These are phyloP conservation scores for Loxodonta africana DNA, from an alignment of 2,113 vertebrate genomes.

Conservation along the genomic window DNA sequence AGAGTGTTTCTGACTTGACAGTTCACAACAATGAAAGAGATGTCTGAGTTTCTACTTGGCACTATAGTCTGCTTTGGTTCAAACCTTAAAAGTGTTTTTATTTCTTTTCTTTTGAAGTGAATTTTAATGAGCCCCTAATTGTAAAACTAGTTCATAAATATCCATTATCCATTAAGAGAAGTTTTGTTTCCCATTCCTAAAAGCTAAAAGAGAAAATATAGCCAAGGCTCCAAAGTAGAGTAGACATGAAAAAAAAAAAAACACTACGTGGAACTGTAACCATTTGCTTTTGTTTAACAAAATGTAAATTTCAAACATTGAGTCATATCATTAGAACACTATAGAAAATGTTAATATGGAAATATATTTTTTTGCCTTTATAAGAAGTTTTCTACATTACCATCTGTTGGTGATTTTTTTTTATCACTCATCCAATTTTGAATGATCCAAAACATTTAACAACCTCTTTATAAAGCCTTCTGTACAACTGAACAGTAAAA, in stretches of 20 bases:
- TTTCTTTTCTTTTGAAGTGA: constrained; percentile 72
- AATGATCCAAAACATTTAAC: constrained; percentile 57
- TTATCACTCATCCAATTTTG: background rate
- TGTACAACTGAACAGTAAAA: constrained; percentile 59
- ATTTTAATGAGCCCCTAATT: constrained; percentile 80
- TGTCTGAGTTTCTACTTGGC: constrained; percentile 46
- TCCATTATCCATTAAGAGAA: constrained; percentile 73
- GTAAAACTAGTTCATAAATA: constrained; percentile 79
- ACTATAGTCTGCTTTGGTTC: constrained; percentile 19
- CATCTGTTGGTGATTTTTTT: background rate
- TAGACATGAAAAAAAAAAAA: background rate
- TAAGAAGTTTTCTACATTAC: background rate
- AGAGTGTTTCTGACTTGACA: constrained; percentile 17
- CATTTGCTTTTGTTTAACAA: background rate
- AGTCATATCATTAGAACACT: background rate
- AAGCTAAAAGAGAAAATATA: constrained; percentile 62
- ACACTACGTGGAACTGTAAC: background rate
- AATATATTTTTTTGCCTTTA: constrained; percentile 11
- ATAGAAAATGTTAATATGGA: background rate
- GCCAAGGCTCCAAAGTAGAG: background rate
- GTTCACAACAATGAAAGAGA: constrained; percentile 38
- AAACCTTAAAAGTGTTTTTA: constrained; percentile 65
- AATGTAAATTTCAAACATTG: background rate
- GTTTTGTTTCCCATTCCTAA: background rate
- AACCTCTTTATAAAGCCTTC: constrained; percentile 41